phyloP scores from a whole-genome alignment of 2,888 invertebrate genomes.

The Amphipyra tragopoginis region DNA sequence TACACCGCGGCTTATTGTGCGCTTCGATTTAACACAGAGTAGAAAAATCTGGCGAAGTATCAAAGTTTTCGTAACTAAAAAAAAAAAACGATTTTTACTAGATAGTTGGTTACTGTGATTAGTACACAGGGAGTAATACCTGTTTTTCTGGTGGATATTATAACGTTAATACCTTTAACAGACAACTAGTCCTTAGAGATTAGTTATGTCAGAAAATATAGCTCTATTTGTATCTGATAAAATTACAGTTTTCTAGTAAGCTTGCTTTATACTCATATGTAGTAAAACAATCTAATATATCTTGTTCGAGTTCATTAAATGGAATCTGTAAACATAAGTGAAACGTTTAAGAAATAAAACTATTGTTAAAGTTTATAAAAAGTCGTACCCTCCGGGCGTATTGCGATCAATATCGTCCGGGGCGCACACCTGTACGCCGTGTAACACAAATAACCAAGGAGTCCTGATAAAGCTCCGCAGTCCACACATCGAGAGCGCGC shows the following conservation, averaged over 20 bases:
- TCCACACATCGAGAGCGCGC: constrained; percentile 76
- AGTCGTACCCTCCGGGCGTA: constrained; percentile 59
- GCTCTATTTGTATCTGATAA: no score
- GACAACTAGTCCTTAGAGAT: no score
- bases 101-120: no score
- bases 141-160: no score
- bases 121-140: no score
- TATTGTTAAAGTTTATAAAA: constrained; percentile 50
- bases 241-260: no score
- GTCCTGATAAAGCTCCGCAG: constrained; percentile 77
- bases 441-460: constrained; percentile 78
- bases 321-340: constrained; percentile 3
- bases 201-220: no score
- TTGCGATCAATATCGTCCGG: constrained; percentile 72
- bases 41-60: neutral
- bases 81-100: no score
- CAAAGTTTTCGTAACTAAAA: neutral
- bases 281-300: no score
- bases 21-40: neutral
- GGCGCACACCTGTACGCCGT: constrained; percentile 74
- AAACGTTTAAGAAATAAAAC: constrained; percentile 23
- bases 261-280: no score
- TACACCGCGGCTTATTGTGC: constrained; percentile 16
- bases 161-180: no score
- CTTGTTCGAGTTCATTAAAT: neutral